phyloP scores from a whole-genome alignment of 2,113 vertebrate species.

The cat (Felis catus) region DNA sequence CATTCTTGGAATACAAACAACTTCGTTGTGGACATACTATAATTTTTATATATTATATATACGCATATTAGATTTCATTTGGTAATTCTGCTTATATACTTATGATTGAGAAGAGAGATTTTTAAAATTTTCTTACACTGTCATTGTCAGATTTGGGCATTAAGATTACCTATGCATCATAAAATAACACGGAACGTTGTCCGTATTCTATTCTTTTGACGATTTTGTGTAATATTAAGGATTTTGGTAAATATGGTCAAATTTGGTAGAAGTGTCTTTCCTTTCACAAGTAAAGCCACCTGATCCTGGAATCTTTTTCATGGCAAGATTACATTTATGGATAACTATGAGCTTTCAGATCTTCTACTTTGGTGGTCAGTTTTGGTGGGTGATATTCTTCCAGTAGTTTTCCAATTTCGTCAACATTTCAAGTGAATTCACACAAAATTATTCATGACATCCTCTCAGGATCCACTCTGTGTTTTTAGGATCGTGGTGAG shows the following conservation, averaged over 20 bases:
- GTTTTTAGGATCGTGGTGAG: background rate
- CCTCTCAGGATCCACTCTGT: fast-evolving
- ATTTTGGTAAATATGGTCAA: background rate
- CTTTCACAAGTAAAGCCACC: background rate
- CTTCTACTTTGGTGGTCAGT: background rate
- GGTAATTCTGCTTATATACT: background rate
- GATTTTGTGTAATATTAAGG: background rate
- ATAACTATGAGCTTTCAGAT: background rate
- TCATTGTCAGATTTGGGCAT: background rate
- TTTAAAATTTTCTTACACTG: background rate
- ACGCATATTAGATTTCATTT: background rate
- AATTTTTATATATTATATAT: background rate
- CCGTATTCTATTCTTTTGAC: background rate
- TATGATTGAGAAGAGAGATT: background rate
- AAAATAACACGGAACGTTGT: background rate
- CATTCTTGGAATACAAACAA: background rate
- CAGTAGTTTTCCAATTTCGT: background rate
- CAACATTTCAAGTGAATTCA: background rate
- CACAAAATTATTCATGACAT: background rate
- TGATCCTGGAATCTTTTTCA: background rate
- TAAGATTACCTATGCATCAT: background rate
- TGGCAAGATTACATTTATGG: background rate
- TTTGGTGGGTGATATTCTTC: background rate
- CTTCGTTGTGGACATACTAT: background rate
- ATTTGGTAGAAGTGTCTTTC: background rate